Conservation (phyloP, 2,888 invertebrate genomes). For the Embidobia sp. region DNA sequence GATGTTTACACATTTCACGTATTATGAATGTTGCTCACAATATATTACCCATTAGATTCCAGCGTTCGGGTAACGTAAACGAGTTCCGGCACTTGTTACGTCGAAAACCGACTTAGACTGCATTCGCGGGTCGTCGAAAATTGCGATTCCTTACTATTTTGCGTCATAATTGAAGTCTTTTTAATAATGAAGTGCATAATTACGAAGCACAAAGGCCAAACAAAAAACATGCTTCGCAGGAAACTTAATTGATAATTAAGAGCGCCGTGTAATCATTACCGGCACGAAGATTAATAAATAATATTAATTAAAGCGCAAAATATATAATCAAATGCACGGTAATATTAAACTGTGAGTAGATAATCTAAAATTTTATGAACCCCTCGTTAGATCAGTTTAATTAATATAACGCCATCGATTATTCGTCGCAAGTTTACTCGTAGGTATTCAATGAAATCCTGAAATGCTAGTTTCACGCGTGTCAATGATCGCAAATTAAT, state of each 20-base stretch:
- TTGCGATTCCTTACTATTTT: too few relatives aligned
- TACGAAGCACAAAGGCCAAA: too few relatives aligned
- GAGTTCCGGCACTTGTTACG: not conserved
- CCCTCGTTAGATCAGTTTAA: constrained; percentile 27
- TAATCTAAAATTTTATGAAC: constrained; percentile 18
- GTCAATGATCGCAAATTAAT: constrained; percentile 29
- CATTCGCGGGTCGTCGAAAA: too few relatives aligned
- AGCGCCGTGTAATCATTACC: too few relatives aligned
- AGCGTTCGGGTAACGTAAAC: not conserved
- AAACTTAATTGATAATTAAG: not conserved
- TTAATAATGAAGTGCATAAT: too few relatives aligned
- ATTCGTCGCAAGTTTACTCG: constrained; percentile 7
- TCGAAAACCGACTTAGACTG: too few relatives aligned
- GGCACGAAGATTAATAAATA: too few relatives aligned
- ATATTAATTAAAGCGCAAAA: constrained; percentile 19
- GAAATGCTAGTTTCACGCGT: not conserved
- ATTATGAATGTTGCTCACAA: constrained; percentile 15
- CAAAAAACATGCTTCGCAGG: not conserved
- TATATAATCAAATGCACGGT: constrained; percentile 24
- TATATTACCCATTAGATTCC: constrained; percentile 10
- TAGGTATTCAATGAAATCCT: constrained; percentile 20
- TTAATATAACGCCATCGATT: constrained; percentile 16
- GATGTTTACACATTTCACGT: constrained; percentile 44
- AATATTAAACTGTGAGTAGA: constrained; percentile 4
- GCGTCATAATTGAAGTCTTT: too few relatives aligned